Base-by-base conservation (phyloP, 2,113 vertebrate genomes). In the Psephotus haematonotus region DNA sequence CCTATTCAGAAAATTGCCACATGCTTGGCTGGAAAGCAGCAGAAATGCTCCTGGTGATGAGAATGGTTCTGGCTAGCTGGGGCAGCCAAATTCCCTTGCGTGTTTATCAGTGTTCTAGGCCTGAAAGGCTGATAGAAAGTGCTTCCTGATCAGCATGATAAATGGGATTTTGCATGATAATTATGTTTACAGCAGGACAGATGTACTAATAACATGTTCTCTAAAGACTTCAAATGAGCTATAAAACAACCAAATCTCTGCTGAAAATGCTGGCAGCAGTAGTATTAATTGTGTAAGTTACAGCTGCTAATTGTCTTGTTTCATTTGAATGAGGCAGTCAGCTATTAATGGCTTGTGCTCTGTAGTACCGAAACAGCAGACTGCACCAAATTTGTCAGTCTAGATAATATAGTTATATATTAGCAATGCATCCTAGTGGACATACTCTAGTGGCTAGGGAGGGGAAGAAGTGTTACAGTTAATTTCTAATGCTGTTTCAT, bases 301-400 rank as follows among this genome's bases (percentile, higher is more conserved):
- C 91, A 96, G 95, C 80, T 96, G 92, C 86, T 97, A 96, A 95
- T 96, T 95, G 94, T 89, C 90, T 95, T 91, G 83, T 93, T 94
- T 93, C 83, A 64, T 95, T 77, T 97, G 86, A 91, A 81, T 55
- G 89, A 94, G 78, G 75, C 95, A 94, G 82, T 87, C 84, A 82
- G 86, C 94, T 95, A 84, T 95, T 95, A 91, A 86, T 83, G 90
- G 82, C 47, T 89, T 91, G 67, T 2, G 25, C 47, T 92, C 74
- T 82, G 28, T 91, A 76, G 67, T 85, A 83, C 67, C 37, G 9
- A 93, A 95, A 88, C 76, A 91, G 90, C 88, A 76, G 63, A 86
- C 64, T 77, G 68, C 0, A 10, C 88, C 92, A 41, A 82, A 95
- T 90, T 86, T 90, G 71, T 88, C 82, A 68, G 46, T 44, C 71